A percentile compares a stretch with the other conserved stretches of the same genome.
phyloP scores from a whole-genome alignment of 2,888 invertebrate genomes.

The Drosophila formosana region DNA sequence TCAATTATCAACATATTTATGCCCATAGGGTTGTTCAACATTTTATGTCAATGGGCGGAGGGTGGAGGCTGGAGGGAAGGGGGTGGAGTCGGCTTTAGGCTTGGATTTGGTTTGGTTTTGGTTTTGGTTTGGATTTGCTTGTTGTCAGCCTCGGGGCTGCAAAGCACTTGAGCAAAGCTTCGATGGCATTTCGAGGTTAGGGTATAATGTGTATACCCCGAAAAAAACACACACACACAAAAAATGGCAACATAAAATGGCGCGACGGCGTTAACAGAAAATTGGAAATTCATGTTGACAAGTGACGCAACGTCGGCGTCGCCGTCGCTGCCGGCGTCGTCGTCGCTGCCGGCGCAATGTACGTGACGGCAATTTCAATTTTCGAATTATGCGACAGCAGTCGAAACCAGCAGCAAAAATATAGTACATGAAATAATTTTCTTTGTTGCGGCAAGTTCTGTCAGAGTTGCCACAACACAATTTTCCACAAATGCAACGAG shows the following conservation, averaged over 20 bases:
- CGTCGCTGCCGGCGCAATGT: slow-evolving; percentile 59
- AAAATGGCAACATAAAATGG: slow-evolving; percentile 38
- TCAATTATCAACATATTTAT: not conserved
- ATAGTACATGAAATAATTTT: slow-evolving; percentile 56
- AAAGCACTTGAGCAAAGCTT: slow-evolving; percentile 11
- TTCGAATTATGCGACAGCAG: slow-evolving; percentile 55
- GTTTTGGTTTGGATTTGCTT: not conserved
- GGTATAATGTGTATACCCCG: slow-evolving; percentile 32
- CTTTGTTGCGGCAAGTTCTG: slow-evolving; percentile 34
- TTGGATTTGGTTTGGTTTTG: not conserved
- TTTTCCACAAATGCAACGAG: slow-evolving; percentile 18
- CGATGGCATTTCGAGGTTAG: slow-evolving; percentile 27
- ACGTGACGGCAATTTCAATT: slow-evolving; percentile 75
- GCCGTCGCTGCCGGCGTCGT: slow-evolving; percentile 43
- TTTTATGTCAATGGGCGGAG: not conserved
- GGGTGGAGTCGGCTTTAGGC: too few species aligned
- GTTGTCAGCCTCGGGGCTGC: not conserved
- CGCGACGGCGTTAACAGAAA: slow-evolving; percentile 52
- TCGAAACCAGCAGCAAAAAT: not conserved
- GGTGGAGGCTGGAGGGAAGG: not conserved
- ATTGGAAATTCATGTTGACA: slow-evolving; percentile 80
- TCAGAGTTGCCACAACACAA: slow-evolving; percentile 28
- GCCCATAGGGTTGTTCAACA: slow-evolving; percentile 7
- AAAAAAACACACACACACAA: not conserved
- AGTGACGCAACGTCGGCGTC: slow-evolving; percentile 57